These are phyloP conservation scores for Zaprionus taronus DNA, from an alignment of 1,140 invertebrate species.

Conservation along the genomic window DNA sequence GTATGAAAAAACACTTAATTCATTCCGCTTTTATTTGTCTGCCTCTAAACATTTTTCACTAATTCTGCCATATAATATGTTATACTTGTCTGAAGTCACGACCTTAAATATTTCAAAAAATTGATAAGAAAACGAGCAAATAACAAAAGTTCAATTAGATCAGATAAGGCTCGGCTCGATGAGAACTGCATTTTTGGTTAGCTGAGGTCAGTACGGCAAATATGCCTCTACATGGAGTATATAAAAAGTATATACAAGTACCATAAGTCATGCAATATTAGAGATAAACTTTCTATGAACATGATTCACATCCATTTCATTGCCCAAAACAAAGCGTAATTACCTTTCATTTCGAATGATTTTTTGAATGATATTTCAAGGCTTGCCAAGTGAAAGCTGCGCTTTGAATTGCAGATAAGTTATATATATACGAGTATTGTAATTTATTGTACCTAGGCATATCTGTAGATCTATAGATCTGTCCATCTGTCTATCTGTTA, in stretches of 20 bases:
- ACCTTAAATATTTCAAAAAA: background rate
- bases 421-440: background rate
- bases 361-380: background rate
- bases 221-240: background rate
- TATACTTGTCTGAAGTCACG: background rate
- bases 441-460: background rate
- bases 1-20: too few species aligned
- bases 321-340: background rate
- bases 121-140: background rate
- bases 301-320: background rate
- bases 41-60: background rate
- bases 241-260: background rate
- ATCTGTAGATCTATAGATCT: background rate
- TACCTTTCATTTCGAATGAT: constrained; percentile 4
- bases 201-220: background rate
- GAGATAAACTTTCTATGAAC: background rate
- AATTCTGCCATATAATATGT: background rate
- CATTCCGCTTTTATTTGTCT: too few species aligned
- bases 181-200: background rate
- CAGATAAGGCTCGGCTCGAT: background rate
- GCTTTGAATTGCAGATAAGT: background rate
- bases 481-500: background rate
- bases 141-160: background rate
- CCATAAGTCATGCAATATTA: background rate
- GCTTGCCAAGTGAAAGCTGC: background rate